Conservation (phyloP, 2,888 invertebrate species). For the Lasioglossum calceatum region DNA sequence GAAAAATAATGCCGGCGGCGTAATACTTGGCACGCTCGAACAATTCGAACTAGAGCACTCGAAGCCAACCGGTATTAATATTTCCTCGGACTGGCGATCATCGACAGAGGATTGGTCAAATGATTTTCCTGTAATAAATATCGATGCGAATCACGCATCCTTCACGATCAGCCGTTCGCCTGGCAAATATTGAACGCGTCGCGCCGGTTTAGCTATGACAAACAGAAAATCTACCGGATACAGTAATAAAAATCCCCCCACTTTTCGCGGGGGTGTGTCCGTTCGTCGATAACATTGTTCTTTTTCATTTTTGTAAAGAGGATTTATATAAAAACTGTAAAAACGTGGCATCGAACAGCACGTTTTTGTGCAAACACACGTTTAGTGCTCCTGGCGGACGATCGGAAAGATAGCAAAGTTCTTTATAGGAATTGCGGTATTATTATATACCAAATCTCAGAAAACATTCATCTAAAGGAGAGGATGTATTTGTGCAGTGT, state of each 20-base stretch:
- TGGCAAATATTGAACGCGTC: slow-evolving; percentile 36
- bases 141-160: slow-evolving; percentile 11
- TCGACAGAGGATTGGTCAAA: neutral
- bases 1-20: slow-evolving; percentile 39
- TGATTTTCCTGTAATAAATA: slow-evolving; percentile 49
- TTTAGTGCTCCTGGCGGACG: too few relatives aligned
- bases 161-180: neutral
- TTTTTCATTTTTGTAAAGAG: neutral
- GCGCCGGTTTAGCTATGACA: neutral
- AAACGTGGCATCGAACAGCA: too few relatives aligned
- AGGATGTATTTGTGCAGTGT: too few relatives aligned
- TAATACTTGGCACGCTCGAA: slow-evolving; percentile 1
- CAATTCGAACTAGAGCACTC: slow-evolving; percentile 4
- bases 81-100: slow-evolving; percentile 24
- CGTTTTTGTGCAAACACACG: too few relatives aligned
- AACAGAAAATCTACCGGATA: slow-evolving; percentile 10
- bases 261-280: neutral
- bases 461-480: too few relatives aligned
- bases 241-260: neutral
- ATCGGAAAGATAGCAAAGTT: too few relatives aligned
- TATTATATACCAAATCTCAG: too few relatives aligned
- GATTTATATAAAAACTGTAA: too few relatives aligned
- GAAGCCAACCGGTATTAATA: slow-evolving; percentile 37
- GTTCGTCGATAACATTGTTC: neutral
- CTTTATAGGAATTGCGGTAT: too few relatives aligned